Base-by-base conservation (phyloP, 2,888 invertebrate genomes). In the Aphodius granarius region DNA sequence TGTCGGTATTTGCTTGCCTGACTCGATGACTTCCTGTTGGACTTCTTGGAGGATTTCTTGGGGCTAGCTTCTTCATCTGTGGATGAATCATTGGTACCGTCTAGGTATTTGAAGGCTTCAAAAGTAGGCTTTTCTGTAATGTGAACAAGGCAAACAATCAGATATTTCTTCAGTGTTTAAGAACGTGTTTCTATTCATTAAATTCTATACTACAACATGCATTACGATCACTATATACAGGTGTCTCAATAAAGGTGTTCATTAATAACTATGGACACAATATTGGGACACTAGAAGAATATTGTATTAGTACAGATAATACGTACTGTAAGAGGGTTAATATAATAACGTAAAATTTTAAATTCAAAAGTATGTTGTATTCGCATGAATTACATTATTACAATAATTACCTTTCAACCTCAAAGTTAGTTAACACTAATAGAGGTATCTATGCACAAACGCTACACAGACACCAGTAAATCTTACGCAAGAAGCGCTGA, bases 51-150 rank as follows among this genome's bases (percentile, higher is more conserved):
- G 20, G 43, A 21, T 18, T 72, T 22, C 62, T 73, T 66, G 3
- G 16, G n/a, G 16, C 17, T 21, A 16, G 20, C 75, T 17, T 72
- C 78, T 6, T 80, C 80, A 13, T 78, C 78, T 9, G 79, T 76
- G 68, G 76, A 76, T 0, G 79, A 78, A 76, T 81, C 81, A 13
- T 78, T 76, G 2, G 80, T 73, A 1, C 81, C 81, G 71, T 81
- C 81, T 22, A 80, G 75, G 75, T 76, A 43, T 13, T 3, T 43
- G 4, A 9, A 43, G 2, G 43, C 43, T 1, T 43, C 43, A 43
- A 43, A 43, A 43, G 43, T 43, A 1, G 43, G 43, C 4, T 0
- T 9, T 43, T 43, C 43, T 43, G 43, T 0, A 43, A 43, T 1
- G 2, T 13, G 2, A 43, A 43, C 43, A 43, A 9, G 13, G 9